phyloP scores from a whole-genome alignment of 2,888 invertebrate species.

The Nomada fabriciana region DNA sequence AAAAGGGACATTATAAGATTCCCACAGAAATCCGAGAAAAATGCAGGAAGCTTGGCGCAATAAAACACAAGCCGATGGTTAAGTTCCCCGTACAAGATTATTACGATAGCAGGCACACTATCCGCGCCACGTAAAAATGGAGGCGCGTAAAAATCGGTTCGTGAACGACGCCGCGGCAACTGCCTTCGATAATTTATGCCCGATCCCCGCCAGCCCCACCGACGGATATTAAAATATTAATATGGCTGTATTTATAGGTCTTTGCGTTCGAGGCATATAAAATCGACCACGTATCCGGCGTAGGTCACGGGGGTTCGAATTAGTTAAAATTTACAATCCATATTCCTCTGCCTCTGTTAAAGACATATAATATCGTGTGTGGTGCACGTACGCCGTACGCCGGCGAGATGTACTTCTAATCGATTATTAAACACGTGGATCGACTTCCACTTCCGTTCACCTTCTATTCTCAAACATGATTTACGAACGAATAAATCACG shows the following conservation, averaged over 20 bases:
- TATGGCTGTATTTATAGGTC: constrained; percentile 68
- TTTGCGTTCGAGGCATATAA: constrained; percentile 57
- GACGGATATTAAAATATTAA: constrained; percentile 75
- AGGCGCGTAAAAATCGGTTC: constrained; percentile 49
- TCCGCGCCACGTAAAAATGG: constrained; percentile 33
- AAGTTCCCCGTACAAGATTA: constrained; percentile 1
- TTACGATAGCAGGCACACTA: constrained; percentile 31
- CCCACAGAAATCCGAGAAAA: constrained; percentile 10
- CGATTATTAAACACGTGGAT: constrained; percentile 4
- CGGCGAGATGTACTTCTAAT: neutral
- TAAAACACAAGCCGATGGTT: constrained; percentile 28
- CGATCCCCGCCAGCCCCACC: constrained; percentile 32
- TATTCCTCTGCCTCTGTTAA: no score
- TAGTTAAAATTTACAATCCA: constrained; percentile 64
- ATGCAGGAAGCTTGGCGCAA: constrained; percentile 15
- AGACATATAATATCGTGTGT: no score
- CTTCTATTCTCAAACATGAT: constrained; percentile 15
- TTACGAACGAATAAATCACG: constrained; percentile 52
- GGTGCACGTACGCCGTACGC: no score
- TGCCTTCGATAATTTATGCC: constrained; percentile 64
- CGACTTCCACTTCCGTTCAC: constrained; percentile 29
- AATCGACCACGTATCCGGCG: constrained; percentile 60
- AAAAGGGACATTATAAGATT: constrained; percentile 5
- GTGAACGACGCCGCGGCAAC: constrained; percentile 62
- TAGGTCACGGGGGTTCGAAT: constrained; percentile 51